Percentiles rank a stretch among this genome's conserved stretches.
Evolutionary conservation across 2,113 vertebrate genomes (phyloP).

Genomic region (Globicephala melas): DNA sequence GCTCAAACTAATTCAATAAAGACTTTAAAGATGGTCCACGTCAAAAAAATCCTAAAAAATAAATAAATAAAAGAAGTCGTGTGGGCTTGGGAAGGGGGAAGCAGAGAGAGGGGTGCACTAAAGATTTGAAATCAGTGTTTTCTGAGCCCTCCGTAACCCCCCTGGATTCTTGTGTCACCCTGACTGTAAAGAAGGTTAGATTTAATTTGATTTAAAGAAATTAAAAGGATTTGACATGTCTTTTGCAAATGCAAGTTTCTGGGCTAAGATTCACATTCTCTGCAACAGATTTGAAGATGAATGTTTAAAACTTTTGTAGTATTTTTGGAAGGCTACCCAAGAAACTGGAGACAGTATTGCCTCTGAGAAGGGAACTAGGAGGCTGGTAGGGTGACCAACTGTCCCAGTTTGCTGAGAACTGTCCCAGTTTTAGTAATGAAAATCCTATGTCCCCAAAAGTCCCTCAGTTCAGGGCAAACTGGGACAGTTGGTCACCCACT

Average conservation of each 20-base stretch:
- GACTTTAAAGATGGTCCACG: no score
- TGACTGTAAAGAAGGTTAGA: background rate
- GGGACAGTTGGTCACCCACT: background rate
- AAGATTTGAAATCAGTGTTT: background rate
- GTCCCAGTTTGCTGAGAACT: background rate
- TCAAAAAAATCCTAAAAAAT: no score
- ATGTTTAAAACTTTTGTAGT: background rate
- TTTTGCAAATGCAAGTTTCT: background rate
- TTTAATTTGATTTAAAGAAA: background rate
- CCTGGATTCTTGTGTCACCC: background rate
- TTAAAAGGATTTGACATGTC: background rate
- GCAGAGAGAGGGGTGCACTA: background rate
- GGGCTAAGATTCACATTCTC: background rate
- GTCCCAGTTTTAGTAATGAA: background rate
- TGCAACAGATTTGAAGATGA: background rate
- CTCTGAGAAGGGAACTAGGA: background rate
- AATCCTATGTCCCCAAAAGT: background rate
- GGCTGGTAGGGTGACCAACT: background rate
- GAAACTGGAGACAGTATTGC: background rate
- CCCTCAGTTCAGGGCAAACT: background rate
- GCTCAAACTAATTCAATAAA: no score
- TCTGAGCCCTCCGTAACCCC: background rate
- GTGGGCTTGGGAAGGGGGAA: background rate
- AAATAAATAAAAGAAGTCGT: background rate
- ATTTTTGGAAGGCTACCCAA: background rate